Conservation (phyloP, 1,140 invertebrate genomes). For the Choristoneura fumiferana region DNA sequence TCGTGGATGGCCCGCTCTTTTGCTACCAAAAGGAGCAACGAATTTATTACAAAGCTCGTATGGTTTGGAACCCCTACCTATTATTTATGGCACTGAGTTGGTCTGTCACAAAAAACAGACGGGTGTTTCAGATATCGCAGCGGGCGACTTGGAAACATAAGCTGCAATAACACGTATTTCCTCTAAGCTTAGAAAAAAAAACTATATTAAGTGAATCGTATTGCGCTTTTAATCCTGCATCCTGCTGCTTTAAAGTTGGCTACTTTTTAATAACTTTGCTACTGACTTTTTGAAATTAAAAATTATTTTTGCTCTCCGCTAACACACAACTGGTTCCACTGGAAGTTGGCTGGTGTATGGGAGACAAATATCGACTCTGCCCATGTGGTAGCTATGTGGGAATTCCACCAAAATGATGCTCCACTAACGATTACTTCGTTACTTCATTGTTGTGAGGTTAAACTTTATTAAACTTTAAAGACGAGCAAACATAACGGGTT, state of each 20-base stretch:
- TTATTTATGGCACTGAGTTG: constrained; percentile 77
- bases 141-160: constrained; percentile 70
- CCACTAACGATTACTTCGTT: constrained; percentile 64
- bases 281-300: constrained; percentile 16
- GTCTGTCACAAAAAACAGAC: constrained; percentile 76
- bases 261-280: constrained; percentile 14
- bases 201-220: background rate
- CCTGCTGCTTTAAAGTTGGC: constrained; percentile 46
- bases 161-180: constrained; percentile 77
- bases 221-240: constrained; percentile 29
- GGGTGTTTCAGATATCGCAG: constrained; percentile 73
- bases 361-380: constrained; percentile 64
- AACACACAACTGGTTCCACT: constrained; percentile 73
- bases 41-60: constrained; percentile 74
- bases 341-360: constrained; percentile 57
- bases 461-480: constrained; percentile 23
- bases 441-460: constrained; percentile 65
- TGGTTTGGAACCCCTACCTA: constrained; percentile 70
- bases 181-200: constrained; percentile 45
- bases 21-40: constrained; percentile 75
- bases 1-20: constrained; percentile 56
- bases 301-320: constrained; percentile 36
- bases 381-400: constrained; percentile 74
- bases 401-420: constrained; percentile 71
- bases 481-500: too few relatives aligned